A percentile compares a stretch with the other conserved stretches of the same genome.
Evolutionary conservation across 1,140 invertebrate species (phyloP).

Genomic region (Meloidogyne floridensis): DNA sequence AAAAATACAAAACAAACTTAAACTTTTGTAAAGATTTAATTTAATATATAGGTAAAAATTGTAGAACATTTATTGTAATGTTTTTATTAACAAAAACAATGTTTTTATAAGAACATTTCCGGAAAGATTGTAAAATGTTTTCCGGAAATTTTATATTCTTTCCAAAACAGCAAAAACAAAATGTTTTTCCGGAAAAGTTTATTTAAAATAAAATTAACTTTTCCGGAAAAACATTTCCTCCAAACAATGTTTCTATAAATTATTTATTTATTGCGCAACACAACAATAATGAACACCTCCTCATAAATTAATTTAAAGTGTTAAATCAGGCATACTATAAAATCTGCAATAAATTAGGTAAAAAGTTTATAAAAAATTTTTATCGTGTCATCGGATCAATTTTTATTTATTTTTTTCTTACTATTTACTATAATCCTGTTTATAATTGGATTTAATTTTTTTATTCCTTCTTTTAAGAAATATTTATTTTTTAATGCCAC

Average conservation of each 20-base stretch:
- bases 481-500: neutral
- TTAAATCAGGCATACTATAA: neutral
- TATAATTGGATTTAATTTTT: neutral
- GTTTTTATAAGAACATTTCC: too few relatives aligned
- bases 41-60: too few relatives aligned
- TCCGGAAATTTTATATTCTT: too few relatives aligned
- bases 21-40: too few relatives aligned
- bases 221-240: neutral
- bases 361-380: neutral
- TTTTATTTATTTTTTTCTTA: neutral
- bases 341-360: neutral
- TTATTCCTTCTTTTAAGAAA: neutral
- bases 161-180: too few relatives aligned
- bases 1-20: too few relatives aligned
- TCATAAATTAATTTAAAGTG: neutral
- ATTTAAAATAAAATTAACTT: neutral
- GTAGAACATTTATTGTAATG: too few relatives aligned
- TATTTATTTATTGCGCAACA: neutral
- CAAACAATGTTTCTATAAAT: neutral
- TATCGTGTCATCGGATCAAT: slow-evolving; percentile 6
- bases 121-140: too few relatives aligned
- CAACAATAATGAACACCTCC: neutral
- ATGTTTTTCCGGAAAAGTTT: neutral
- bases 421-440: neutral
- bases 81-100: too few relatives aligned